phyloP scores from a whole-genome alignment of 1,140 invertebrate species.

The Galleria mellonella region DNA sequence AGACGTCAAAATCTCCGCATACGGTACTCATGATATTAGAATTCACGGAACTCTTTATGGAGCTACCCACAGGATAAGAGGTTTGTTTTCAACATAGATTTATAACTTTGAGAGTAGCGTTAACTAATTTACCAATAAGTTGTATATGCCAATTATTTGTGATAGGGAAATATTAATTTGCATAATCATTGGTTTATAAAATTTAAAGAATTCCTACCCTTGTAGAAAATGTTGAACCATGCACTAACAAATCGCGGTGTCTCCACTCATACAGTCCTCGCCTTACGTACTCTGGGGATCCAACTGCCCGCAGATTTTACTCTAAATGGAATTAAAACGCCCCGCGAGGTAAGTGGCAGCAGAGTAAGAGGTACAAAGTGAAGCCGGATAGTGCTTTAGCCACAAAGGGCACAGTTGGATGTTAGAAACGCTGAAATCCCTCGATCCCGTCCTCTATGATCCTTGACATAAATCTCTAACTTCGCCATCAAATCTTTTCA shows the following conservation, averaged over 20 bases:
- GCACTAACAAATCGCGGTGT: neutral
- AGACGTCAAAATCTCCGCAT: no score
- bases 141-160: no score
- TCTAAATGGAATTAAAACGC: slow-evolving; percentile 65
- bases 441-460: slow-evolving; percentile 67
- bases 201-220: neutral
- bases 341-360: slow-evolving; percentile 62
- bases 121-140: no score
- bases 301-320: slow-evolving; percentile 26
- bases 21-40: no score
- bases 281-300: slow-evolving; percentile 2
- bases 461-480: slow-evolving; percentile 74
- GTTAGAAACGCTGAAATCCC: slow-evolving; percentile 64
- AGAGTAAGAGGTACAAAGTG: slow-evolving; percentile 65
- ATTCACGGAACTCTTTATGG: no score
- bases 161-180: no score
- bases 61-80: no score
- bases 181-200: no score
- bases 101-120: no score
- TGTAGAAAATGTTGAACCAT: neutral
- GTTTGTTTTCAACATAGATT: no score
- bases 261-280: neutral
- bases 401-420: slow-evolving; percentile 70
- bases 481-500: slow-evolving; percentile 71
- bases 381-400: slow-evolving; percentile 66